A percentile compares a stretch with the other conserved stretches of the same genome.
These are phyloP conservation scores for Lasioglossum zephyrum DNA, from an alignment of 2,888 invertebrate species.

Conservation along the genomic window DNA sequence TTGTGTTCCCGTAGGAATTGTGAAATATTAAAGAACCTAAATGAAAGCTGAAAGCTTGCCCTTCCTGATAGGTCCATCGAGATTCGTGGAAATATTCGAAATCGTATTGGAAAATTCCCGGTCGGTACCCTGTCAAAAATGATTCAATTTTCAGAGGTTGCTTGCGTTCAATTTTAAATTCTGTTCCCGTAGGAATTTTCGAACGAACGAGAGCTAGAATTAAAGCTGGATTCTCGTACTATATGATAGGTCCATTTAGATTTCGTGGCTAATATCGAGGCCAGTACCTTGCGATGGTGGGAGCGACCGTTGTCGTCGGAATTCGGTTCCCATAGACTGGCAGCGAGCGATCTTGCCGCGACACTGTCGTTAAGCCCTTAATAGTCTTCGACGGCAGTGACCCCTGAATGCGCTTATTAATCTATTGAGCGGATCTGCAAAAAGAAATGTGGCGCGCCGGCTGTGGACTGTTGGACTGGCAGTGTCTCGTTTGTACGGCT, in stretches of 20 bases:
- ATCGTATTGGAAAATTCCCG: too few species aligned
- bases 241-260: not conserved
- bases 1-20: too few species aligned
- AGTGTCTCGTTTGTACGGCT: conserved; percentile 38
- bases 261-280: not conserved
- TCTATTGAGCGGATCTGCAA: conserved; percentile 73
- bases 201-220: not conserved
- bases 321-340: conserved; percentile 53
- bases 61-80: too few species aligned
- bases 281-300: not conserved
- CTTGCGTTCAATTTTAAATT: not conserved
- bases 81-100: too few species aligned
- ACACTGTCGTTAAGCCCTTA: conserved; percentile 56
- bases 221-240: not conserved
- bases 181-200: not conserved
- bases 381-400: conserved; percentile 70
- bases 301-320: conserved; percentile 28
- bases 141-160: not conserved
- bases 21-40: too few species aligned
- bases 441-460: conserved; percentile 63
- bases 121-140: too few species aligned
- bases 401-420: conserved; percentile 75
- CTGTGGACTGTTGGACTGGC: not conserved
- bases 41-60: too few species aligned
- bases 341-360: conserved; percentile 34